A percentile compares a stretch with the other conserved stretches of the same genome.
Evolutionary conservation across 2,797 vertebrate genomes (phyloP).

Genomic region (Pempheris klunzingeri): DNA sequence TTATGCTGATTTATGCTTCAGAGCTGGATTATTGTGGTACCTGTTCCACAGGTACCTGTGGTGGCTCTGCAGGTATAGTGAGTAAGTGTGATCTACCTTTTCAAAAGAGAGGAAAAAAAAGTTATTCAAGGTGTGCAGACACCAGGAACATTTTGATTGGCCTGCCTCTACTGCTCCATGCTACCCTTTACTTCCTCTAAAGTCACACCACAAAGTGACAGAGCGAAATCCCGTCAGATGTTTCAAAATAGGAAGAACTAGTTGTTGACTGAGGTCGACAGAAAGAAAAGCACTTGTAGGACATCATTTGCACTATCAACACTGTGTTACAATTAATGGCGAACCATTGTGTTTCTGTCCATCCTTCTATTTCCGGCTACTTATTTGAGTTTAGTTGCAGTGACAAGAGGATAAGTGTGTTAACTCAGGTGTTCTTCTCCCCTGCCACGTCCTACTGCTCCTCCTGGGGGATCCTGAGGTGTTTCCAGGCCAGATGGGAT

Average conservation of each 20-base stretch:
- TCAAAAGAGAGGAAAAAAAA: constrained; percentile 11
- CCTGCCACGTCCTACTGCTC: background rate
- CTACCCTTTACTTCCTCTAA: background rate
- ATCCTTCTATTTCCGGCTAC: too few relatives aligned
- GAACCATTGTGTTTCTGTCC: too few relatives aligned
- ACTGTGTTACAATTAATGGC: background rate
- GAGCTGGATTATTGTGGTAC: constrained; percentile 19
- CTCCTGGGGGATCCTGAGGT: background rate
- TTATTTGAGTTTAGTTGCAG: too few relatives aligned
- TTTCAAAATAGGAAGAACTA: background rate
- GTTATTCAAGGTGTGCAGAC: constrained; percentile 5
- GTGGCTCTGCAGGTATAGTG: constrained; percentile 9
- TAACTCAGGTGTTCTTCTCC: constrained; percentile 13
- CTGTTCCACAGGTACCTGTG: constrained; percentile 24
- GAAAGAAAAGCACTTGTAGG: constrained; percentile 7
- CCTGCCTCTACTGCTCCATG: background rate
- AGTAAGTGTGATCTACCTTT: constrained; percentile 15
- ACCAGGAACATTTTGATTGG: background rate
- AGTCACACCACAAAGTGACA: background rate
- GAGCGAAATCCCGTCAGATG: background rate
- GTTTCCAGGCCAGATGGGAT: background rate
- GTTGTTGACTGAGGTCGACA: background rate
- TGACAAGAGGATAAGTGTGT: constrained; percentile 7
- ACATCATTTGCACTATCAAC: constrained; percentile 21
- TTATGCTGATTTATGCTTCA: constrained; percentile 3